Evolutionary conservation across 2,888 invertebrate genomes (phyloP).

Genomic region (Parnassius glacialis): DNA sequence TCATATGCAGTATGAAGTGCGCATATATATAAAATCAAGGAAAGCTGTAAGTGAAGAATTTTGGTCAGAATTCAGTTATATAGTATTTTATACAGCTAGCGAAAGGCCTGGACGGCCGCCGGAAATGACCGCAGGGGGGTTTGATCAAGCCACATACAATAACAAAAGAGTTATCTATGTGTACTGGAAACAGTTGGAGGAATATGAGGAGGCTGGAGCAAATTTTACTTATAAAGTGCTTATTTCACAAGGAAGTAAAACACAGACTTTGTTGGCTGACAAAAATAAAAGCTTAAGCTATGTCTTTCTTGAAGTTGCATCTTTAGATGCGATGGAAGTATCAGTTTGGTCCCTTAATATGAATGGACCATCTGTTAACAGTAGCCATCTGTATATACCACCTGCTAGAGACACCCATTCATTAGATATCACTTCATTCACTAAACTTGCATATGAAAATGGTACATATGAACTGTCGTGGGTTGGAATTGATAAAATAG

Average conservation of each 20-base stretch:
- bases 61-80: slow-evolving; percentile 86
- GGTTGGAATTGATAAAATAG: slow-evolving; percentile 80
- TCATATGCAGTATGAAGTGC: slow-evolving; percentile 85
- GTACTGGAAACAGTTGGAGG: slow-evolving; percentile 89
- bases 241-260: slow-evolving; percentile 52
- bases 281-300: slow-evolving; percentile 81
- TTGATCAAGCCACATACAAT: slow-evolving; percentile 81
- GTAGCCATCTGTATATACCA: slow-evolving; percentile 83
- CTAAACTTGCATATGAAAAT: slow-evolving; percentile 86
- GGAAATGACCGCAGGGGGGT: slow-evolving; percentile 86
- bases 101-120: slow-evolving; percentile 85
- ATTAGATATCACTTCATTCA: slow-evolving; percentile 80
- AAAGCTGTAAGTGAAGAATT: slow-evolving; percentile 76
- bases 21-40: slow-evolving; percentile 84
- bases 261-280: slow-evolving; percentile 61
- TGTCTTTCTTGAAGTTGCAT: slow-evolving; percentile 79
- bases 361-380: slow-evolving; percentile 79
- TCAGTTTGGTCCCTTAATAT: slow-evolving; percentile 83
- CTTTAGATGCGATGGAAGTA: slow-evolving; percentile 66
- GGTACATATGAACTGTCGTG: slow-evolving; percentile 81
- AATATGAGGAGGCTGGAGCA: slow-evolving; percentile 86
- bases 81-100: slow-evolving; percentile 82
- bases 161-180: slow-evolving; percentile 83
- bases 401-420: slow-evolving; percentile 64
- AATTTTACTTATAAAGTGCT: slow-evolving; percentile 86